Percentiles rank a stretch among this genome's conserved stretches.
phyloP scores from a whole-genome alignment of 1,140 invertebrate species.

The Andricus grossulariae region DNA sequence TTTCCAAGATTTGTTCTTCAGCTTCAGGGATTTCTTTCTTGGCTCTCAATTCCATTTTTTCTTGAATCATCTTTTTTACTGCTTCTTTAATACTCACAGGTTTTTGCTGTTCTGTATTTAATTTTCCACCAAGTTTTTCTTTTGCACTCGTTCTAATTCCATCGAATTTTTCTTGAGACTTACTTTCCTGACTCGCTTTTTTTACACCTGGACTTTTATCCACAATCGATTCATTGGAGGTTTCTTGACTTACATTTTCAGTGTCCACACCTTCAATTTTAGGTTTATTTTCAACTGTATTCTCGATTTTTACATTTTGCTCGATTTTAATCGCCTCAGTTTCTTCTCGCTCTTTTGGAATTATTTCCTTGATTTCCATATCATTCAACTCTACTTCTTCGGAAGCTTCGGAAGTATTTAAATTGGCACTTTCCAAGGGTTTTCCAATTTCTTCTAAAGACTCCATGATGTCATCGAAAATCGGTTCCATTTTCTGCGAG shows the following conservation, averaged over 20 bases:
- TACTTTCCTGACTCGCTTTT: neutral
- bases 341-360: neutral
- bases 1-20: constrained; percentile 44
- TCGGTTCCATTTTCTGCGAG: constrained; percentile 47
- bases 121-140: constrained; percentile 47
- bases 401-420: constrained; percentile 10
- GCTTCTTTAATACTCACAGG: constrained; percentile 62
- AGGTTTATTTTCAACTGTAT: constrained; percentile 35
- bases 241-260: neutral
- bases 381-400: constrained; percentile 36
- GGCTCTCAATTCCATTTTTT: constrained; percentile 61
- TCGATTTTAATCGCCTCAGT: constrained; percentile 35
- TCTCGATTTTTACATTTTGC: constrained; percentile 56
- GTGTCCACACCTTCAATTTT: neutral
- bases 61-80: constrained; percentile 68
- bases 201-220: too few species aligned
- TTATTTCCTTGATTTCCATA: constrained; percentile 25
- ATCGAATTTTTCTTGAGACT: constrained; percentile 7
- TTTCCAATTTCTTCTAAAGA: constrained; percentile 57
- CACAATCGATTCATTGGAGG: too few species aligned
- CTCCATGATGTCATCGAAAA: constrained; percentile 58
- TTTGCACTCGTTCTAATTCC: constrained; percentile 35
- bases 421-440: constrained; percentile 36
- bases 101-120: constrained; percentile 14
- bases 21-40: constrained; percentile 46